These are phyloP conservation scores for Phyllotreta cruciferae DNA, from an alignment of 2,888 invertebrate species.

Conservation along the genomic window DNA sequence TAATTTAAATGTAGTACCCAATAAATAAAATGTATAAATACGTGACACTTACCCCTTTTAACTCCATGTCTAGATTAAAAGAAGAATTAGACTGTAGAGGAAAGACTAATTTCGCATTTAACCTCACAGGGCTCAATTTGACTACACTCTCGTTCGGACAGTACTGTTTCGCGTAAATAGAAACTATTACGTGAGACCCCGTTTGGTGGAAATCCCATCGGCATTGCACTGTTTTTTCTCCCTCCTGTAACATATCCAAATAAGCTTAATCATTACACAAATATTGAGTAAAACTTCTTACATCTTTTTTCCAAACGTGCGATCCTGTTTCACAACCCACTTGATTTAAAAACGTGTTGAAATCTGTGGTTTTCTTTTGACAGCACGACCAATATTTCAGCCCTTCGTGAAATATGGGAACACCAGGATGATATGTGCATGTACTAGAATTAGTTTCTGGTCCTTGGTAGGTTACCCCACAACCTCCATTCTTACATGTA, in stretches of 20 bases:
- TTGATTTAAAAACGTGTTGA: constrained; percentile 89
- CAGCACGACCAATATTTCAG: constrained; percentile 98
- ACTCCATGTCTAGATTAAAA: constrained; percentile 79
- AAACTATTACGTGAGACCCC: constrained; percentile 79
- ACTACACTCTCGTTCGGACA: constrained; percentile 78
- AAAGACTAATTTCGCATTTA: constrained; percentile 78
- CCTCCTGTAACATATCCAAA: constrained; percentile 50
- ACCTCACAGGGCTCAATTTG: constrained; percentile 83
- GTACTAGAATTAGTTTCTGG: constrained; percentile 66
- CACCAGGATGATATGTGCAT: constrained; percentile 87
- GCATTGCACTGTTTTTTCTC: constrained; percentile 67
- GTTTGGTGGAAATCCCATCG: constrained; percentile 98
- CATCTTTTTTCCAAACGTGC: constrained; percentile 87
- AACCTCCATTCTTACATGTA: constrained; percentile 85
- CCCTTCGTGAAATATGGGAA: constrained; percentile 95
- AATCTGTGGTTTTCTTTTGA: constrained; percentile 90
- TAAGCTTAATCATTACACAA: neutral
- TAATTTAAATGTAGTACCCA: constrained; percentile 10
- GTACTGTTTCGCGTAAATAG: constrained; percentile 91
- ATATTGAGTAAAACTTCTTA: constrained; percentile 49
- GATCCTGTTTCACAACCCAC: constrained; percentile 85
- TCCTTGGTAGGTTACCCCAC: constrained; percentile 73
- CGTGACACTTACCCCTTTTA: constrained; percentile 76
- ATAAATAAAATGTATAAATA: neutral
- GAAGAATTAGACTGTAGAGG: constrained; percentile 74